phyloP scores from a whole-genome alignment of 2,888 invertebrate genomes.

The Pyrrhia umbra region DNA sequence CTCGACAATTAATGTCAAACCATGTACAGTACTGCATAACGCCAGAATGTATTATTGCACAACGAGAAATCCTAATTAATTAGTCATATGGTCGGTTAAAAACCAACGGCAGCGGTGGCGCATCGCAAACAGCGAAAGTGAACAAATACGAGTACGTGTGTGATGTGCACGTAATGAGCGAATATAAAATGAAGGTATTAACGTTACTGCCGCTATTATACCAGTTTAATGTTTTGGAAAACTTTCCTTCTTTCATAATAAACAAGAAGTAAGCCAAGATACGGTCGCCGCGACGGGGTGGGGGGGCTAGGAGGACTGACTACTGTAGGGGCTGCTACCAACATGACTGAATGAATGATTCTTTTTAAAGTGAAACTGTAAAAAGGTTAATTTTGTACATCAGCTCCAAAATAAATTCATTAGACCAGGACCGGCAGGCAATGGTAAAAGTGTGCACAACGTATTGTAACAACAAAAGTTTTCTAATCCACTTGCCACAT shows the following conservation, averaged over 20 bases:
- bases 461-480: conserved; percentile 22
- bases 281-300: no score
- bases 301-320: no score
- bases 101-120: conserved; percentile 39
- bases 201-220: conserved; percentile 21
- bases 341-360: not conserved
- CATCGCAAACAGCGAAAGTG: conserved; percentile 62
- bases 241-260: conserved; percentile 43
- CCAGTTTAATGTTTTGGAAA: conserved; percentile 42
- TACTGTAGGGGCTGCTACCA: not conserved
- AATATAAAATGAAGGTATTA: conserved; percentile 36
- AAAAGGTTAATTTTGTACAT: no score
- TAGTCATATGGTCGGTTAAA: conserved; percentile 58
- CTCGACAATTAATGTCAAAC: conserved; percentile 43
- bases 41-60: conserved; percentile 45
- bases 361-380: conserved; percentile 6
- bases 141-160: conserved; percentile 47
- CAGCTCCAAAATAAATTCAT: no score
- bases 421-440: no score
- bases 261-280: conserved; percentile 15
- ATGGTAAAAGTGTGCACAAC: conserved; percentile 39
- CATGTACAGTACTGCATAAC: conserved; percentile 46
- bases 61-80: conserved; percentile 65
- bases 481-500: conserved; percentile 57
- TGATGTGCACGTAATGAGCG: conserved; percentile 41